Base-by-base conservation (phyloP, 2,888 invertebrate species). In the Andrena flavipes region DNA sequence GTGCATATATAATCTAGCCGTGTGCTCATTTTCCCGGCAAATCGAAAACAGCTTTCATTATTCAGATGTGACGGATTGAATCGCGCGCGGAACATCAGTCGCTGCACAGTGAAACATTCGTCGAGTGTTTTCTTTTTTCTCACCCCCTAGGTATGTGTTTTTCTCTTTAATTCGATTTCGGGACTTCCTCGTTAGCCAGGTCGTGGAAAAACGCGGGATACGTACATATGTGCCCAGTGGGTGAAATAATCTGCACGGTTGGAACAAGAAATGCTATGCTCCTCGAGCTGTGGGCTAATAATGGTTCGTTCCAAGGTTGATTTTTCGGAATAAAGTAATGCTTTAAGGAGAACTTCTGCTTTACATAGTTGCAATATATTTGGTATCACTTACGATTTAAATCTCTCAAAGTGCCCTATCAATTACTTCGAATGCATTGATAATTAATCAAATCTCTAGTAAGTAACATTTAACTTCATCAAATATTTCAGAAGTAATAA, bases 191-290 rank as follows among this genome's bases (percentile, higher is more conserved):
- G 73, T 77, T 73, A 67, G 67, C 54, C 13, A n/a, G 49, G 67
- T 16, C 42, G n/a, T 30, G 51, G 48, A 77, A 73, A 72, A 73
- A 67, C 65, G n/a, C 68, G 23, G 64, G 59, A 67, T 73, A 73
- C 72, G 77, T 67, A 77, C 65, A 77, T 77, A 65, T 42, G 42
- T 42, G 42, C 13, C 42, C 51, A 29, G 56, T 29, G 65, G 51
- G 30, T 67, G 60, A 48, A 76, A 65, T 59, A 64, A 65, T 70
- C 64, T 64, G 59, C 69, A 59, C 49, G 69, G 23, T 13, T 42
- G 69, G 49, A 60, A 70, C 76, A 76, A 79, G 79, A 76, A 79
- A 79, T 76, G 70, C 65, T 70, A 76, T 65, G 76, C 76, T 76
- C 65, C 51, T 51, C 60, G 64, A n/a, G 2, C 10, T 10, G n/a